Evolutionary conservation across 2,888 invertebrate species (phyloP), one percentile per base, ranked within the genome.

Genomic region (Salpingus planirostris): DNA sequence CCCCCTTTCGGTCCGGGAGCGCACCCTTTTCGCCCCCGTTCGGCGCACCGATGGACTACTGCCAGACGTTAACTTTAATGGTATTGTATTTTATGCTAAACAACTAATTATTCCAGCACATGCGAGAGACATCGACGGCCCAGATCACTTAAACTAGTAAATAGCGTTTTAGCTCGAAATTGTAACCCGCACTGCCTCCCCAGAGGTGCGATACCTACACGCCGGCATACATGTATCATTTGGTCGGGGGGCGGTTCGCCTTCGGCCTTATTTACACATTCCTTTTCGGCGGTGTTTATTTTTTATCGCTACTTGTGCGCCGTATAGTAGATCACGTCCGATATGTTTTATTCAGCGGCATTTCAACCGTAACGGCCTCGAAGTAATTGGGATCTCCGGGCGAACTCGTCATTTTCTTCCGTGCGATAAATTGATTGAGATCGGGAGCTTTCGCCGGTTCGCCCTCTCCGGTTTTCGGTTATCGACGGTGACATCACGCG

Each of bases 41-140:
- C 32, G 30, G 28, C 31, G 24, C 21, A 27, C 31, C 29, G 31
- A 32, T 39, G 40, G 44, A 43, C 39, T 32, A 34, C 39, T 36
- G 29, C 44, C 37, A 43, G 38, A 46, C 44, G 49, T 54, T 54
- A 36, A 52, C 53, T 55, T 55, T 54, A 56, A 58, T 57, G 52
- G 50, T 45, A 52, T 51, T 52, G 52, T 52, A 55, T 53, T 55
- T 55, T 55, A 55, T 50, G 52, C 49, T 52, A 53, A 54, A 47
- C 49, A 57, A 57, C 51, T 57, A 59, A 57, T 59, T 58, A 55
- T 52, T 49, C 49, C 39, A 45, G 39, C 44, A 44, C 53, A 56
- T 54, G 52, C 55, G 37, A 44, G 57, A 55, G 54, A 50, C 43
- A 42, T 44, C 35, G 49, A 46, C 32, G 45, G 44, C 52, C 51